phyloP scores from a whole-genome alignment of 2,113 vertebrate species.

The Hippocampus zosterae region DNA sequence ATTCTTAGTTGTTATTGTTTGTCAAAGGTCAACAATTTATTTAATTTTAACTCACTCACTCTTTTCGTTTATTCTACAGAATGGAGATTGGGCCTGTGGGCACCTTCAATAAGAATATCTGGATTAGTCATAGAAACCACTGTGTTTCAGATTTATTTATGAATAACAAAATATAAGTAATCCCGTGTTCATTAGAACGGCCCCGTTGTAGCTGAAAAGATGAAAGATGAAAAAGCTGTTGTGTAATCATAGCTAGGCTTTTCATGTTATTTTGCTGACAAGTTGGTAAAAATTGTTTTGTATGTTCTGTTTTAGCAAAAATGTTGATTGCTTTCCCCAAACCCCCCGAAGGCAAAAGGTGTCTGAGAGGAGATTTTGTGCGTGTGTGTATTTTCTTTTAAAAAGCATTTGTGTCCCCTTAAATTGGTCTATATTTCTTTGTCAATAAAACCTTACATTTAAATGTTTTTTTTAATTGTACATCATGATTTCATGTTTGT shows the following conservation, averaged over 20 bases:
- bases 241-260: background rate
- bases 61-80: conserved; percentile 37
- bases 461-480: background rate
- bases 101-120: background rate
- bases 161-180: background rate
- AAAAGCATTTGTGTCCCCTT: conserved; percentile 8
- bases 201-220: conserved; percentile 7
- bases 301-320: conserved; percentile 6
- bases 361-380: conserved; percentile 54
- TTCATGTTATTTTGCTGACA: conserved; percentile 6
- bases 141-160: background rate
- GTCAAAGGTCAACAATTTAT: conserved; percentile 17
- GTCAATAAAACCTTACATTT: conserved; percentile 17
- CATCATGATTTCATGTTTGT: conserved; percentile 3
- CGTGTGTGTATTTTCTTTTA: background rate
- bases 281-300: conserved; percentile 16
- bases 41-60: conserved; percentile 18
- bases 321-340: background rate
- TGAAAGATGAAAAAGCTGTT: background rate
- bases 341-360: conserved; percentile 45
- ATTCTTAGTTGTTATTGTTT: background rate
- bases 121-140: background rate
- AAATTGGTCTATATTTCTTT: conserved; percentile 15
- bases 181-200: background rate
- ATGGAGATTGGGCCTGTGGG: conserved; percentile 24